A percentile compares a stretch with the other conserved stretches of the same genome.
phyloP scores from a whole-genome alignment of 2,888 invertebrate species.

The Cordilura impudica region DNA sequence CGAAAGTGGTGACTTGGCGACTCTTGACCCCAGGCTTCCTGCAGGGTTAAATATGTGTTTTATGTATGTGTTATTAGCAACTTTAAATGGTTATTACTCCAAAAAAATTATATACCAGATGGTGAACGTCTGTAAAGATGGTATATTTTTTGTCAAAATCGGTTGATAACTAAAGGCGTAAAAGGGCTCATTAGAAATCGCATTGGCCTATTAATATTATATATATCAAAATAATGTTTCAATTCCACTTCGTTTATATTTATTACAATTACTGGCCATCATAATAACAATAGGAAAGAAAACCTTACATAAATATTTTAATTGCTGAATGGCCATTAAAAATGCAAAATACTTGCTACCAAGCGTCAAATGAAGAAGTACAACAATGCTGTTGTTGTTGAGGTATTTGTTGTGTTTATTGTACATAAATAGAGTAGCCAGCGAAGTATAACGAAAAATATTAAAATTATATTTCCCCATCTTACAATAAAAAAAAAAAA shows the following conservation, averaged over 20 bases:
- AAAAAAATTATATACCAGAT: too few species aligned
- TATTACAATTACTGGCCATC: background rate
- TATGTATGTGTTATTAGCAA: too few species aligned
- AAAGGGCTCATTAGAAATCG: too few species aligned
- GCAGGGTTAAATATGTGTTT: too few species aligned
- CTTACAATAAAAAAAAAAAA: conserved; percentile 23
- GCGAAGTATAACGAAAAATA: conserved; percentile 50
- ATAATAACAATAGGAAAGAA: background rate
- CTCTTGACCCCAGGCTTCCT: too few species aligned
- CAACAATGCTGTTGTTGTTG: conserved; percentile 15
- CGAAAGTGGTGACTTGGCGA: too few species aligned
- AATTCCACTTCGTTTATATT: background rate
- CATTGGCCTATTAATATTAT: too few species aligned
- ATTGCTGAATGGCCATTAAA: conserved; percentile 26
- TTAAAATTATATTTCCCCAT: conserved; percentile 37
- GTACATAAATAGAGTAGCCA: conserved; percentile 22
- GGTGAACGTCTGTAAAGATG: too few species aligned
- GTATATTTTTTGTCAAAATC: too few species aligned
- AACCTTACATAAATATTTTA: background rate
- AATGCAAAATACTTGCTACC: conserved; percentile 42
- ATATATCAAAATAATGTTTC: background rate
- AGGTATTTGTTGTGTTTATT: too few species aligned
- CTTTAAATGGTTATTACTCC: too few species aligned
- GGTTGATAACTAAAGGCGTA: too few species aligned
- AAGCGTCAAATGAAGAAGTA: conserved; percentile 28